Percentiles rank a stretch among this genome's conserved stretches.
Conservation (phyloP, 2,888 invertebrate species). For the Polyploca ridens region DNA sequence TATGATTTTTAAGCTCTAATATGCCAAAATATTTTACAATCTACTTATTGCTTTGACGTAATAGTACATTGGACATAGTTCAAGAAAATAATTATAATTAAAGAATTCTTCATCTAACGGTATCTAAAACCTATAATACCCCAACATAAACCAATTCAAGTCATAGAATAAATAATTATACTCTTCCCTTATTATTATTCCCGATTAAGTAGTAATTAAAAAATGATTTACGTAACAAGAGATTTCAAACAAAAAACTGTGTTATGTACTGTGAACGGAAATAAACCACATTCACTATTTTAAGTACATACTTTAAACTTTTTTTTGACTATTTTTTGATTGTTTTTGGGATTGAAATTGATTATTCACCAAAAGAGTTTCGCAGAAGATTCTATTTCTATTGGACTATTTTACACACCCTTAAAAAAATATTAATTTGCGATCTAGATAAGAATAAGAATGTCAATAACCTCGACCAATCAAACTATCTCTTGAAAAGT, state of each 20-base stretch:
- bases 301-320: too few species aligned
- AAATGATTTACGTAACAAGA: neutral
- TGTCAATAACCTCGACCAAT: too few species aligned
- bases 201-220: neutral
- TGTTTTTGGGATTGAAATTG: neutral
- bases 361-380: neutral
- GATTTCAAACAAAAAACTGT: too few species aligned
- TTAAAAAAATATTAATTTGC: conserved; percentile 27
- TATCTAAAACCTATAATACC: neutral
- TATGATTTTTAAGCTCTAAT: neutral
- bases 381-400: conserved; percentile 12
- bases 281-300: too few species aligned
- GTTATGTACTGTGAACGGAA: too few species aligned
- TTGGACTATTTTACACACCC: conserved; percentile 28
- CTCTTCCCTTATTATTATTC: neutral
- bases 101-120: neutral
- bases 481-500: too few species aligned
- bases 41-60: neutral
- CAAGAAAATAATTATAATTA: neutral
- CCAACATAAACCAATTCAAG: neutral
- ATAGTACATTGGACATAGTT: neutral
- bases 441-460: too few species aligned
- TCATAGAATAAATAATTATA: neutral
- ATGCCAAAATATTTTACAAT: conserved; percentile 1
- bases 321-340: too few species aligned